Conservation (phyloP, 2,797 vertebrate species). For the Rhinatrema bivittatum region DNA sequence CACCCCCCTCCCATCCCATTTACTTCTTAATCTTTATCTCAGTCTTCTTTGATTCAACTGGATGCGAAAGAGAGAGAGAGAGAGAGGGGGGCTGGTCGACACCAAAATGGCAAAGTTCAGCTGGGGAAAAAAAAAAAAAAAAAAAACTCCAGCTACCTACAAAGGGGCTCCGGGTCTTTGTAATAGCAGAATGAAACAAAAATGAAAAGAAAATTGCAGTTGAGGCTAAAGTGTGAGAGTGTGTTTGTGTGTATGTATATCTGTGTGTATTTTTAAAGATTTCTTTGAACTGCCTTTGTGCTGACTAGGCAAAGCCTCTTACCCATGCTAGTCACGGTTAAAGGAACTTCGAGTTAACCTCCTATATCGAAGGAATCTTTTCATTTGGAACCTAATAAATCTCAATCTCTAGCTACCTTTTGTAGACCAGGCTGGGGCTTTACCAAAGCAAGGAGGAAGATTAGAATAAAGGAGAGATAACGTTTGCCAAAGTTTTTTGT, state of each 20-base stretch:
- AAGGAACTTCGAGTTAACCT: constrained; percentile 64
- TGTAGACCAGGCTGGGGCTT: constrained; percentile 43
- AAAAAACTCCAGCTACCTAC: constrained; percentile 46
- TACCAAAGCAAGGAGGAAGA: constrained; percentile 35
- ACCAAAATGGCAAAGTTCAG: constrained; percentile 67
- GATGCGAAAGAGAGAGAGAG: constrained; percentile 47
- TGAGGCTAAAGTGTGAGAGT: constrained; percentile 55
- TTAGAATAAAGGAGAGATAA: constrained; percentile 48
- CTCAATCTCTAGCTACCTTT: constrained; percentile 56
- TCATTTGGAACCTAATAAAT: constrained; percentile 67
- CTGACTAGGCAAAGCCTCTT: constrained; percentile 49
- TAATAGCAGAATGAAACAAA: constrained; percentile 59
- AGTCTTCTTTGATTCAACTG: constrained; percentile 36
- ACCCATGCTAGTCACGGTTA: constrained; percentile 51
- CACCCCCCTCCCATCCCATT: neutral
- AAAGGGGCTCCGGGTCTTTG: constrained; percentile 57
- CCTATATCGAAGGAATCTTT: constrained; percentile 67
- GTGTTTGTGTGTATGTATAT: constrained; percentile 55
- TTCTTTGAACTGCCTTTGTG: constrained; percentile 65
- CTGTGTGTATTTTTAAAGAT: constrained; percentile 60
- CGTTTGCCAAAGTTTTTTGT: constrained; percentile 42
- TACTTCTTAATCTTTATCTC: constrained; percentile 8
- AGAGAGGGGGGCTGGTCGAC: constrained; percentile 52
- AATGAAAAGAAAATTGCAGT: constrained; percentile 63
- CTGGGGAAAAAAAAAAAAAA: neutral